Conservation (phyloP, 2,113 vertebrate species). For the Grus americana region DNA sequence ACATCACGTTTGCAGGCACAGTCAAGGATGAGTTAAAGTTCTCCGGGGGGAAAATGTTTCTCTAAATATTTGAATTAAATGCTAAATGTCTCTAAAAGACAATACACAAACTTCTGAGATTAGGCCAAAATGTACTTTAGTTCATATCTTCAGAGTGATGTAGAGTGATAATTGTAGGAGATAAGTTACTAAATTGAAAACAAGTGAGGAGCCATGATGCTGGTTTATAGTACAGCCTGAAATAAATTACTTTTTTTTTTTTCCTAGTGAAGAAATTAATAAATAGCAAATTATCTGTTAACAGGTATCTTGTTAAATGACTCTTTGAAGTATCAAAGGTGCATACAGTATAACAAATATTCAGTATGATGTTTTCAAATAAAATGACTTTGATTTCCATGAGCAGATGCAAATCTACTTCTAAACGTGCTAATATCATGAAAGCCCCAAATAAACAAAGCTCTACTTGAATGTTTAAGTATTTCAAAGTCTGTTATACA, state of each 20-base stretch:
- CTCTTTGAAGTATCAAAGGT: background rate
- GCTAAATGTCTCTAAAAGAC: background rate
- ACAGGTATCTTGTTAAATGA: background rate
- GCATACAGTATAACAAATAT: background rate
- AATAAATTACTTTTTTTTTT: background rate
- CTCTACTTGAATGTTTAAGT: background rate
- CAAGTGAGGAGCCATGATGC: background rate
- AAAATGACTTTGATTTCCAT: background rate
- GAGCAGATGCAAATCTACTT: background rate
- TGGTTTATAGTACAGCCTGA: background rate
- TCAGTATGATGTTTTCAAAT: background rate
- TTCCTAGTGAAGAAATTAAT: background rate
- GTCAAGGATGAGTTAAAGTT: background rate
- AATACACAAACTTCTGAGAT: background rate
- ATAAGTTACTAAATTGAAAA: background rate
- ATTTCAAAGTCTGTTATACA: background rate
- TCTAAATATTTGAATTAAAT: background rate
- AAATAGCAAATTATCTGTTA: background rate
- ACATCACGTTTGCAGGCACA: rapidly evolving
- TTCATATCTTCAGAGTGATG: background rate
- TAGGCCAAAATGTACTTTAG: background rate
- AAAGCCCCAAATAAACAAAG: background rate
- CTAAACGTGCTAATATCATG: background rate
- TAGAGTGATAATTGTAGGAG: background rate
- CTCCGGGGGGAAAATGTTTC: background rate